Evolutionary conservation across 2,888 invertebrate genomes (phyloP), one percentile per base, ranked within the genome.

Genomic region (Asteroscopus sphinx): DNA sequence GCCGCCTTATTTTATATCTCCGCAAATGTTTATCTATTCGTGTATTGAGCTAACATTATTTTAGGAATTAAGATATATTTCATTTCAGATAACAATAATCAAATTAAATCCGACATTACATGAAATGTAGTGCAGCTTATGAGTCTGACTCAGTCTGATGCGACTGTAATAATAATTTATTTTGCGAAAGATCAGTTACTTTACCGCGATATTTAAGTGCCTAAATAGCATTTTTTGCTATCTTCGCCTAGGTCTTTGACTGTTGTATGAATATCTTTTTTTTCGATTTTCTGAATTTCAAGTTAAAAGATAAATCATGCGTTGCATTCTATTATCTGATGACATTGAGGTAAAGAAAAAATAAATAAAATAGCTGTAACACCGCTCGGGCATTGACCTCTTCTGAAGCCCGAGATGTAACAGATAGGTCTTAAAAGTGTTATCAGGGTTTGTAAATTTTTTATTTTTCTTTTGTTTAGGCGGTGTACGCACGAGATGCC

Each of bases 401-500:
- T 17, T 1, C 28, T 1, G 8, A 2, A 17, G 21, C 6, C 21
- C 4, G 6, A 4, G 21, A 21, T 21, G 4, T 21, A 6, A 21
- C 6, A 21, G 21, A 21, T 21, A 21, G 21, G 21, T 21, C 21
- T 21, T 6, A 21, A 3, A 21, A 1, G 21, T 26, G 13, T 13
- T 25, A 25, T 8, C 3, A 3, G 9, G 11, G 40, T 11, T 9
- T 36, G 9, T 7, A 6, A 5, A 39, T 17, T 12, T 12, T 11
- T 41, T 6, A 30, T 40, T 21, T 6, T 36, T 15, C 15, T 68
- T 65, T 67, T 71, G 74, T 77, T 12, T 84, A 95, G 95, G 87
- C 95, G 39, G 84, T 92, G n/a, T 94, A 95, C 68, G 77, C 92
- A 11, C 76, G 80, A n/a, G 86, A 89, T 21, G 91, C 93, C 0